phyloP scores from a whole-genome alignment of 2,888 invertebrate genomes.

The Seira sanloemensis region DNA sequence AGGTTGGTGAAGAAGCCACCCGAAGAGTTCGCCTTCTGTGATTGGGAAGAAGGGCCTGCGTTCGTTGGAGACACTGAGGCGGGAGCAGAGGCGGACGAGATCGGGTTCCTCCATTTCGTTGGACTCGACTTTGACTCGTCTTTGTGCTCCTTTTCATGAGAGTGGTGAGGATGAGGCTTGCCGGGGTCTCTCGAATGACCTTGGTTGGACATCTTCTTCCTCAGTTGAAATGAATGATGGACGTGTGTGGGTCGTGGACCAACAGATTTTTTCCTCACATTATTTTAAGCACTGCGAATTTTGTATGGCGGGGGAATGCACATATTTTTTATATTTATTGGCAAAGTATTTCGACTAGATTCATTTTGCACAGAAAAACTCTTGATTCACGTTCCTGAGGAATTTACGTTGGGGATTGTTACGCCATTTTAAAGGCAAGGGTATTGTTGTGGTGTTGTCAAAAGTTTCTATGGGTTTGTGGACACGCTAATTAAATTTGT shows the following conservation, averaged over 20 bases:
- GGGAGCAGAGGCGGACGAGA: constrained; percentile 14
- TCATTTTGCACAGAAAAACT: neutral
- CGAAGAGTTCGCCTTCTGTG: neutral
- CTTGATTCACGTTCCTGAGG: neutral
- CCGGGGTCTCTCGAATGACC: constrained; percentile 56
- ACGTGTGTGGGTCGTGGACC: neutral
- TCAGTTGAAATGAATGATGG: neutral
- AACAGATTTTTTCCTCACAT: constrained; percentile 20
- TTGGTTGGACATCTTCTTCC: constrained; percentile 50
- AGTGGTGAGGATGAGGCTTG: constrained; percentile 42
- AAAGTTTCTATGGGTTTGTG: constrained; percentile 57
- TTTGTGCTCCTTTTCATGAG: constrained; percentile 31
- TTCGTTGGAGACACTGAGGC: constrained; percentile 35
- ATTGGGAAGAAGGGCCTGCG: constrained; percentile 41
- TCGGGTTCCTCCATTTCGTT: constrained; percentile 47
- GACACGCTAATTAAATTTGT: no score
- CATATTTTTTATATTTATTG: neutral
- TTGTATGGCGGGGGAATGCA: constrained; percentile 24
- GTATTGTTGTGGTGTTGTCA: neutral
- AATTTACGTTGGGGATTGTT: neutral
- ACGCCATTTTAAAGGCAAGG: neutral
- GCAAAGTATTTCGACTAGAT: neutral
- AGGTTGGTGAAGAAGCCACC: constrained; percentile 11
- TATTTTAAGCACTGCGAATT: constrained; percentile 40
- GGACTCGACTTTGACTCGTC: constrained; percentile 38